A percentile compares a stretch with the other conserved stretches of the same genome.
Evolutionary conservation across 2,113 vertebrate species (phyloP).

Genomic region (Oreotrochilus melanogaster): DNA sequence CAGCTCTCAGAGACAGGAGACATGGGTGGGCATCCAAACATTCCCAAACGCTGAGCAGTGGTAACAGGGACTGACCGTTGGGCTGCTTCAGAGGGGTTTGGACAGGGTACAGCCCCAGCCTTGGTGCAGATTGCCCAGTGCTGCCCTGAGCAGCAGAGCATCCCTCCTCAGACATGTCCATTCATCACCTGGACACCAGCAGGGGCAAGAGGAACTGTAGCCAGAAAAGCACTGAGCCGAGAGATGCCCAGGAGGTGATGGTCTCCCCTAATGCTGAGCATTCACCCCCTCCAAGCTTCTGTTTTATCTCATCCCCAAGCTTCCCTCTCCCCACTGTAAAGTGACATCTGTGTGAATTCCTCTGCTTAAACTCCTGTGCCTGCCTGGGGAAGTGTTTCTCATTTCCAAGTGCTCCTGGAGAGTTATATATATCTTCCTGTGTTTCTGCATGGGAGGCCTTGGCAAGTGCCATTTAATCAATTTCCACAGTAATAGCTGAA

Average conservation of each 20-base stretch:
- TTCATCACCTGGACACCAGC: neutral
- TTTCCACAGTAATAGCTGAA: neutral
- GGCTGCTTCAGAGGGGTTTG: neutral
- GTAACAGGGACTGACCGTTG: neutral
- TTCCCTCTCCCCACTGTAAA: neutral
- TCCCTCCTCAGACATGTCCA: neutral
- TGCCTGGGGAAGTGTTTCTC: fast-evolving
- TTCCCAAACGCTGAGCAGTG: neutral
- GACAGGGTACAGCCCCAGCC: neutral
- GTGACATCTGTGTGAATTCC: neutral
- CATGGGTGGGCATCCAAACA: neutral
- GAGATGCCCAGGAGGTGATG: neutral
- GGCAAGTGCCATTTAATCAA: neutral
- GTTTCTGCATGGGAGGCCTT: neutral
- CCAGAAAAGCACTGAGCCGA: fast-evolving
- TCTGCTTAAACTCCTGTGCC: neutral
- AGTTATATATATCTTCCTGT: neutral
- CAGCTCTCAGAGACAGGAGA: neutral
- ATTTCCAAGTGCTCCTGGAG: neutral
- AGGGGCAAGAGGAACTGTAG: neutral
- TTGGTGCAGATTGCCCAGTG: fast-evolving
- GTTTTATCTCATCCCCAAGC: neutral
- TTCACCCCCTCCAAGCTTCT: neutral
- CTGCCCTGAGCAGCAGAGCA: fast-evolving
- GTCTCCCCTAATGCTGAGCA: neutral